phyloP scores from a whole-genome alignment of 2,797 vertebrate genomes.

The Muraenolepis orangiensis region DNA sequence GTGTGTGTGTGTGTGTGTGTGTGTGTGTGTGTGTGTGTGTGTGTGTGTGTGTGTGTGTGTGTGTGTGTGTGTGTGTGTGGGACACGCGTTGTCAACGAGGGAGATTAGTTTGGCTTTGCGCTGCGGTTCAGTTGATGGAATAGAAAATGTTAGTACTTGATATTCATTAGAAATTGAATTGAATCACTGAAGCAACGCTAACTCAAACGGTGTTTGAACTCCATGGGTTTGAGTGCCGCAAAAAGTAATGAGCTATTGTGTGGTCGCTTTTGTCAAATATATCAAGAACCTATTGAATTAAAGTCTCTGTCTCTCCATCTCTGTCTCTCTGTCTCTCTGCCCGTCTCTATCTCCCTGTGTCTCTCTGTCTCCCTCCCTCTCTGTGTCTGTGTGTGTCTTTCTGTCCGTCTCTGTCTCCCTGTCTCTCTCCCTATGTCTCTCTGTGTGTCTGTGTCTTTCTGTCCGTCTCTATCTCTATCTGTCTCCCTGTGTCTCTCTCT shows the following conservation, averaged over 20 bases:
- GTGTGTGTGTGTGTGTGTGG: not conserved
- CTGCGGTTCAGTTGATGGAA: not conserved
- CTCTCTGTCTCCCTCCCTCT: too few relatives aligned
- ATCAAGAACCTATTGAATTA: not conserved
- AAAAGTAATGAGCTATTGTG: not conserved
- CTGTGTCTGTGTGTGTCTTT: too few relatives aligned
- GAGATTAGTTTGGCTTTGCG: conserved; percentile 4
- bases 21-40: not conserved
- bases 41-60: not conserved
- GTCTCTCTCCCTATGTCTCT: not conserved
- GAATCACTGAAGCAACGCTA: not conserved
- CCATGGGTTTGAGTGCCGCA: not conserved
- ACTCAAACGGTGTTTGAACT: not conserved
- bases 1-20: not conserved
- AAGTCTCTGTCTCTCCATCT: not conserved
- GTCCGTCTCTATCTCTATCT: not conserved
- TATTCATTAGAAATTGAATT: conserved; percentile 6
- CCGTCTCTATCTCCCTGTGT: too few relatives aligned
- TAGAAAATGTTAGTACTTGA: not conserved
- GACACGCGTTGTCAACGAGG: not conserved
- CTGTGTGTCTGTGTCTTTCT: not conserved
- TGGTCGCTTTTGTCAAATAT: not conserved
- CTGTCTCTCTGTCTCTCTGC: too few relatives aligned
- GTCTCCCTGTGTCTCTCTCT: not conserved
- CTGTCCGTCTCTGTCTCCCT: not conserved